Conservation (phyloP, 1,140 invertebrate species). For the Uloborus diversus region DNA sequence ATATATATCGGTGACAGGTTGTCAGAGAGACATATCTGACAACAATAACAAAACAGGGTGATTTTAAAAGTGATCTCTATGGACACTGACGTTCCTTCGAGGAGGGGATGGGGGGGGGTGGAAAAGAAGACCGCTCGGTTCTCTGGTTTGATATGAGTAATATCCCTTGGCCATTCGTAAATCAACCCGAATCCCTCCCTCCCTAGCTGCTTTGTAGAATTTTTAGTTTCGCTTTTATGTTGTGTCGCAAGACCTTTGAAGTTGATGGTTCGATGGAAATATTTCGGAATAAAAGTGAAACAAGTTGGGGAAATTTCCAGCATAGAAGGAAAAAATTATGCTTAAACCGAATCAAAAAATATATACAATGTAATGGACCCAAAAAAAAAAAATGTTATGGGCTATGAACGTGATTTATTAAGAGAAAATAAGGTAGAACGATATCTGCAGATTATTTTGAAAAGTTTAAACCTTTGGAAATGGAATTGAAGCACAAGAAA, state of each 20-base stretch:
- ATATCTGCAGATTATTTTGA: no score
- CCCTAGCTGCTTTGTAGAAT: constrained; percentile 7
- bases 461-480: no score
- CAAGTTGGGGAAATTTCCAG: neutral
- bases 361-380: no score
- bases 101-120: neutral
- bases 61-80: constrained; percentile 55
- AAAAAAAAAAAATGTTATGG: no score
- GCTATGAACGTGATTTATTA: no score
- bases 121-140: neutral
- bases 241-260: constrained; percentile 47
- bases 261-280: neutral
- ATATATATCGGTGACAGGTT: constrained; percentile 52
- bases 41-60: constrained; percentile 51
- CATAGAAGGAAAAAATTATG: no score
- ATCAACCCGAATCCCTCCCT: constrained; percentile 14
- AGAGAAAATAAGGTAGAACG: no score
- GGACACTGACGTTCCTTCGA: constrained; percentile 32
- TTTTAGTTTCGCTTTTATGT: constrained; percentile 50
- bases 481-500: no score
- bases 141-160: constrained; percentile 35
- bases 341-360: no score
- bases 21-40: constrained; percentile 48
- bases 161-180: constrained; percentile 45
- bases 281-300: neutral